Percentiles rank a stretch among this genome's conserved stretches.
Evolutionary conservation across 2,888 invertebrate species (phyloP).

Genomic region (Iselma pallidipennis): DNA sequence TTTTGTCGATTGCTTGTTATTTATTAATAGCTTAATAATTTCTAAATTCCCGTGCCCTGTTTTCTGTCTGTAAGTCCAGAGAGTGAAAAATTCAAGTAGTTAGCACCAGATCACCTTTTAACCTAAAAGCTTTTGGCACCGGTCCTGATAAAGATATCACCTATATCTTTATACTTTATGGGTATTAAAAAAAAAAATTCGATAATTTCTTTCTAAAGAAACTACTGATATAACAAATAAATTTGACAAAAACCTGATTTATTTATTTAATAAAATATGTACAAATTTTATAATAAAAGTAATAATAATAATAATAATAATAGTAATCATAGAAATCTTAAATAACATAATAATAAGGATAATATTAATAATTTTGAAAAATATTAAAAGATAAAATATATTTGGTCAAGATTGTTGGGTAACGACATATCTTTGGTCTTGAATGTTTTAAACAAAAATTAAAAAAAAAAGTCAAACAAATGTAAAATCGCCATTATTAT

Average conservation of each 20-base stretch:
- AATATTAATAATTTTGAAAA: background rate
- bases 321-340: background rate
- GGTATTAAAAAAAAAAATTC: background rate
- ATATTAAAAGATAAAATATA: constrained; percentile 5
- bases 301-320: constrained; percentile 3
- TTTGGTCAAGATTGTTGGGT: constrained; percentile 16
- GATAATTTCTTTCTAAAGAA: background rate
- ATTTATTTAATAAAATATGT: background rate
- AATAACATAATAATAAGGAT: constrained; percentile 8
- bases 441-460: background rate
- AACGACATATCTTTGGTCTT: background rate
- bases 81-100: constrained; percentile 55
- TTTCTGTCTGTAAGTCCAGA: constrained; percentile 41
- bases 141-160: constrained; percentile 37
- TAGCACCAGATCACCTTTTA: constrained; percentile 60
- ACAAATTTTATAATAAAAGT: constrained; percentile 11
- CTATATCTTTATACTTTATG: background rate
- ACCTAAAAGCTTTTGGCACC: constrained; percentile 57
- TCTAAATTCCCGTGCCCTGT: constrained; percentile 34
- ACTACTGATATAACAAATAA: background rate
- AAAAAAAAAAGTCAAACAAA: constrained; percentile 12
- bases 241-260: background rate
- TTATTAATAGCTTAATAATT: constrained; percentile 42
- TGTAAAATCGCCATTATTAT: constrained; percentile 10
- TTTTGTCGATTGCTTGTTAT: background rate